These are phyloP conservation scores for Thereva unica DNA, from an alignment of 2,888 invertebrate species.

Conservation along the genomic window DNA sequence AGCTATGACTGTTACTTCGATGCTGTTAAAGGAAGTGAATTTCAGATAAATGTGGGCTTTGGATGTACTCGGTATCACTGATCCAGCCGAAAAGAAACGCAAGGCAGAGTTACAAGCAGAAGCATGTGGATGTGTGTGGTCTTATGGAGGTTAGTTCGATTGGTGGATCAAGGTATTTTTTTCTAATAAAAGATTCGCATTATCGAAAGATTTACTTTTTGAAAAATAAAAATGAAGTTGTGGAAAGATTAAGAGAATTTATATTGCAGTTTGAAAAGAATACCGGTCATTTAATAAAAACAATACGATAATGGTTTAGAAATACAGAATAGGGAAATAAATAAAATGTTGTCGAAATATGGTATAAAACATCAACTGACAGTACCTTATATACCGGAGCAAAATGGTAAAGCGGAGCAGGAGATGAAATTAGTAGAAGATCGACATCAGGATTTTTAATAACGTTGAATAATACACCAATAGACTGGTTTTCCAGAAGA, in stretches of 20 bases:
- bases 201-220: slow-evolving; percentile 33
- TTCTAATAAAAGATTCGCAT: slow-evolving; percentile 37
- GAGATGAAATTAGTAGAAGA: slow-evolving; percentile 42
- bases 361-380: slow-evolving; percentile 39
- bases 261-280: neutral
- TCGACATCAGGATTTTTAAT: too few relatives aligned
- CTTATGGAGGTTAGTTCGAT: slow-evolving; percentile 15
- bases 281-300: neutral
- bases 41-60: too few relatives aligned
- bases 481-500: too few relatives aligned
- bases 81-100: too few relatives aligned
- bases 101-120: too few relatives aligned
- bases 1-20: too few relatives aligned
- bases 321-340: slow-evolving; percentile 35
- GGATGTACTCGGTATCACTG: too few relatives aligned
- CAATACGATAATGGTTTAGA: slow-evolving; percentile 35
- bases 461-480: too few relatives aligned
- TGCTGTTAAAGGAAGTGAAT: too few relatives aligned
- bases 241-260: neutral
- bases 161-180: slow-evolving; percentile 29
- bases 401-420: slow-evolving; percentile 41
- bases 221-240: slow-evolving; percentile 34
- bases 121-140: slow-evolving; percentile 34
- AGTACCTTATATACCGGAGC: slow-evolving; percentile 41
- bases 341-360: slow-evolving; percentile 20